A percentile compares a stretch with the other conserved stretches of the same genome.
phyloP scores from a whole-genome alignment of 2,888 invertebrate species.

The Ormyrus nitidulus region DNA sequence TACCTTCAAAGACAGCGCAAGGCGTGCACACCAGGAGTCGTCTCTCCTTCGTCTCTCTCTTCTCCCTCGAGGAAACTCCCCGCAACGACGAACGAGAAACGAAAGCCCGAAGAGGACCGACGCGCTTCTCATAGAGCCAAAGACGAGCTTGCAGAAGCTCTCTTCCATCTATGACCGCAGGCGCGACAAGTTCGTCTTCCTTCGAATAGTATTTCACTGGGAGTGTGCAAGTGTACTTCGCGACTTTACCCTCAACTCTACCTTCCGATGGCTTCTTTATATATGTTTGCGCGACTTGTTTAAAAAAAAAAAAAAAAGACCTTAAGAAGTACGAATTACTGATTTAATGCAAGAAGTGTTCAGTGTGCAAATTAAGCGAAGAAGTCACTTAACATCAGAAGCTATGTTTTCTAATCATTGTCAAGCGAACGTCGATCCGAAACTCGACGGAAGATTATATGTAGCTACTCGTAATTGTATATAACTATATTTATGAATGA shows the following conservation, averaged over 20 bases:
- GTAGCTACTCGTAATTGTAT: constrained; percentile 11
- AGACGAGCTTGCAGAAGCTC: constrained; percentile 17
- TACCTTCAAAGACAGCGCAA: neutral
- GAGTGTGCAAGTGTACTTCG: neutral
- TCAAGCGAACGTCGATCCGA: neutral
- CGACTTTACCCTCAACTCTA: neutral
- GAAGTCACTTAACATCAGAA: neutral
- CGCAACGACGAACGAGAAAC: neutral
- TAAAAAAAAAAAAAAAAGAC: no score
- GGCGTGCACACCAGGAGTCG: neutral
- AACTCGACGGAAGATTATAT: neutral
- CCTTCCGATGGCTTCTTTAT: constrained; percentile 1
- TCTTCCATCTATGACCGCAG: constrained; percentile 34
- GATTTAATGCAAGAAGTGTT: neutral
- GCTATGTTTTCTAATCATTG: neutral
- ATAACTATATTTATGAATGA: constrained; percentile 21
- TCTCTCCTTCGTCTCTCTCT: neutral
- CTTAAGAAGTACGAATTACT: no score
- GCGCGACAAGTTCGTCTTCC: neutral
- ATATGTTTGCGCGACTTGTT: neutral
- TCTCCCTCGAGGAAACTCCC: neutral
- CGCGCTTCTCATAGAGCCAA: constrained; percentile 31
- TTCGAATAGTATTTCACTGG: constrained; percentile 1
- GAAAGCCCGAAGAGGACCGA: neutral
- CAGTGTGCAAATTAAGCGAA: neutral